Percentiles rank a stretch among this genome's conserved stretches.
phyloP scores from a whole-genome alignment of 2,113 vertebrate species.

The Blennius ocellaris region DNA sequence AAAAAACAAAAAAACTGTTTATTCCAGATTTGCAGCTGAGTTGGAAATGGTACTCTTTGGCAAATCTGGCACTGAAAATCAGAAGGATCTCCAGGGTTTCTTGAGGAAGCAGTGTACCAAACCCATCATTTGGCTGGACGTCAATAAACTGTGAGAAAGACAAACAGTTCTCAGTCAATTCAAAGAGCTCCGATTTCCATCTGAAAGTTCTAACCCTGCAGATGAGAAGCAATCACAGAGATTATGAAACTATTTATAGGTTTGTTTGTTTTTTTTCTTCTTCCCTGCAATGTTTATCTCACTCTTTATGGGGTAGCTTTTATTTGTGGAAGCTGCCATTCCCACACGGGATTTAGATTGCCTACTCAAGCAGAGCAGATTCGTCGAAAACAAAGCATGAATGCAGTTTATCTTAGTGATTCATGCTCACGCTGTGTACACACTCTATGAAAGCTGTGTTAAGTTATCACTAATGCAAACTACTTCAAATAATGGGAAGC shows the following conservation, averaged over 20 bases:
- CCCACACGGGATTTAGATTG: too few species aligned
- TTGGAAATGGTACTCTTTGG: constrained; percentile 87
- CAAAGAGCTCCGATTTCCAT: neutral
- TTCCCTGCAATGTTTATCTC: neutral
- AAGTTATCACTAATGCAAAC: too few species aligned
- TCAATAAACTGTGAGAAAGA: constrained; percentile 86
- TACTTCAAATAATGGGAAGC: too few species aligned
- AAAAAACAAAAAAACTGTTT: constrained; percentile 87
- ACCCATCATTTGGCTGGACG: constrained; percentile 90
- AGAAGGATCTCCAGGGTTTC: constrained; percentile 88
- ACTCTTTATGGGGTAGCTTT: neutral
- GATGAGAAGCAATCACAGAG: neutral
- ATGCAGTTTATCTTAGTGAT: too few species aligned
- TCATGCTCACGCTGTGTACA: too few species aligned
- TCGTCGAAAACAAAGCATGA: too few species aligned
- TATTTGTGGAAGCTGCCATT: neutral
- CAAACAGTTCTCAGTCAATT: neutral
- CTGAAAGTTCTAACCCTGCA: neutral
- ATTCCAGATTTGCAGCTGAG: constrained; percentile 89
- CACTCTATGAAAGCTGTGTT: too few species aligned
- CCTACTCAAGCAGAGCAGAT: neutral
- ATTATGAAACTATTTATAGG: neutral
- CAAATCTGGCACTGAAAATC: constrained; percentile 87
- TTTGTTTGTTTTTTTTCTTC: neutral
- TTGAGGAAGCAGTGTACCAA: constrained; percentile 89